phyloP scores from a whole-genome alignment of 1,140 invertebrate genomes.

The Eurytemora carolleeae region DNA sequence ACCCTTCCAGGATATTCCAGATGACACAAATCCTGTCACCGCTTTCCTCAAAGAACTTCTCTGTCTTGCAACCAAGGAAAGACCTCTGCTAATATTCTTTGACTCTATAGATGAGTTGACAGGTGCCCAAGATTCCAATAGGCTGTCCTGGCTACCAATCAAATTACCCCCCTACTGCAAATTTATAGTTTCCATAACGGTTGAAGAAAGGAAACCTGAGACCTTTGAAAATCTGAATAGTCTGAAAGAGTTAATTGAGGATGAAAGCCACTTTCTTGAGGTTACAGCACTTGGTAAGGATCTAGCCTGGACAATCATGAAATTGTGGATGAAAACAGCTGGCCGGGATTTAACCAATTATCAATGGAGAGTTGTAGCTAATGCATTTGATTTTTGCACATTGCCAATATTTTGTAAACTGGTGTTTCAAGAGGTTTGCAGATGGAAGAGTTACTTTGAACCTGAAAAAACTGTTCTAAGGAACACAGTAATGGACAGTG shows the following conservation, averaged over 20 bases:
- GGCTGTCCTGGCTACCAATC: constrained; percentile 87
- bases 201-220: constrained; percentile 59
- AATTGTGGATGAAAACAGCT: constrained; percentile 79
- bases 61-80: constrained; percentile 53
- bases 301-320: constrained; percentile 75
- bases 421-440: constrained; percentile 83
- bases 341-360: constrained; percentile 69
- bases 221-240: constrained; percentile 63
- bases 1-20: constrained; percentile 77
- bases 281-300: constrained; percentile 75
- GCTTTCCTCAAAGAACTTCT: constrained; percentile 86
- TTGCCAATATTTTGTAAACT: constrained; percentile 92
- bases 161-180: constrained; percentile 71
- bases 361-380: constrained; percentile 83
- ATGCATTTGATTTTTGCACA: constrained; percentile 72
- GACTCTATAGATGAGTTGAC: constrained; percentile 88
- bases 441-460: constrained; percentile 91
- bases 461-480: constrained; percentile 74
- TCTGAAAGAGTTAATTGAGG: constrained; percentile 83
- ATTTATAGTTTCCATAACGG: constrained; percentile 73
- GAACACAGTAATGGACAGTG: constrained; percentile 87
- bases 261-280: constrained; percentile 71
- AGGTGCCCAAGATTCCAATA: constrained; percentile 74
- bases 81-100: constrained; percentile 67
- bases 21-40: constrained; percentile 82